Conservation (phyloP, 2,797 vertebrate genomes). For the Mormyrus hasselquistii region DNA sequence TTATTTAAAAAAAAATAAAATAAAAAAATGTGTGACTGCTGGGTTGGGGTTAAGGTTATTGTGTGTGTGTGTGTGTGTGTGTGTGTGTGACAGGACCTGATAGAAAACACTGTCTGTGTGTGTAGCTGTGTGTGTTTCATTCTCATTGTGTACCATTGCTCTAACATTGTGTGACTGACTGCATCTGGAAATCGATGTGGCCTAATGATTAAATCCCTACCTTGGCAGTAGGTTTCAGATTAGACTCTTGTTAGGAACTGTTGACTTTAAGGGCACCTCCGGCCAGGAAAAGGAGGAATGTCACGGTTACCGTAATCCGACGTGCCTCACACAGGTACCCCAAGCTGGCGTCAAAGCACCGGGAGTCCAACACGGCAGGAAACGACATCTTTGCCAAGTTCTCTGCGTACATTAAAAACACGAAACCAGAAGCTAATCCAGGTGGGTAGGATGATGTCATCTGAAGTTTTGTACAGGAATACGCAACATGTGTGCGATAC, state of each 20-base stretch:
- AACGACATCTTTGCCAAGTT: slow-evolving; percentile 93
- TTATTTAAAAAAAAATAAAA: background rate
- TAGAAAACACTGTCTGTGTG: background rate
- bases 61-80: background rate
- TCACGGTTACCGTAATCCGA: background rate
- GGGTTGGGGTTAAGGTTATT: background rate
- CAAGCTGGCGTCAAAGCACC: slow-evolving; percentile 78
- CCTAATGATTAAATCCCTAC: background rate
- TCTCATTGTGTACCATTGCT: background rate
- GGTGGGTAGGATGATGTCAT: slow-evolving; percentile 64
- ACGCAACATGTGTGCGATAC: background rate
- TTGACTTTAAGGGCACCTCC: background rate
- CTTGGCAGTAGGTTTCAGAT: background rate
- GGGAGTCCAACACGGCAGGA: slow-evolving; percentile 83
- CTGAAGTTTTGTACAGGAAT: background rate
- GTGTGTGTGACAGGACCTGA: background rate
- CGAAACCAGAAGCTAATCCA: slow-evolving; percentile 76
- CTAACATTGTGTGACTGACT: background rate
- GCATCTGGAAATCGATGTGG: background rate
- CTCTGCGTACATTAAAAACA: slow-evolving; percentile 94
- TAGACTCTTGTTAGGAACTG: background rate
- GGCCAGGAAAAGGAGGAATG: background rate
- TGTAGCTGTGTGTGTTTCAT: background rate
- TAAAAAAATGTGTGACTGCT: background rate
- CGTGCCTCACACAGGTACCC: slow-evolving; percentile 74